A percentile compares a stretch with the other conserved stretches of the same genome.
These are phyloP conservation scores for Ursus arctos DNA, from an alignment of 2,113 vertebrate genomes.

Conservation along the genomic window DNA sequence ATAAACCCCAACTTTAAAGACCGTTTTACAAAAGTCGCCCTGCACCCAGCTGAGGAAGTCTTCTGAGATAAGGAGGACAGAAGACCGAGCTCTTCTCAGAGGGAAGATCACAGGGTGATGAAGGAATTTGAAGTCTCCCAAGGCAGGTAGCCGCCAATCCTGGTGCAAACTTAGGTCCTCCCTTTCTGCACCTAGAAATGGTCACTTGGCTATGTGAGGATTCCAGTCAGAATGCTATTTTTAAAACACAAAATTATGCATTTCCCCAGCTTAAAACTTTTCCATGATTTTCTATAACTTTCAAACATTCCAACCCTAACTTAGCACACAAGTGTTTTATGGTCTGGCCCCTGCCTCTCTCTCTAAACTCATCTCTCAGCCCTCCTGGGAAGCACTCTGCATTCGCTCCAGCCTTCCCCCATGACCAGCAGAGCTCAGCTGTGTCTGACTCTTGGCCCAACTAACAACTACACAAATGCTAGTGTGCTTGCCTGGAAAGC, in stretches of 20 bases:
- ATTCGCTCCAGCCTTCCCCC: neutral
- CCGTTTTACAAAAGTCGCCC: neutral
- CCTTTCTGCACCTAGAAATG: neutral
- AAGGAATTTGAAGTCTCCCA: neutral
- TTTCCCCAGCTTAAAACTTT: slow-evolving; percentile 18
- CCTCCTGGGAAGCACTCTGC: neutral
- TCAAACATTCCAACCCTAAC: neutral
- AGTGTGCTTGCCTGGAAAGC: neutral
- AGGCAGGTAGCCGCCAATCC: neutral
- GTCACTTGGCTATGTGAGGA: neutral
- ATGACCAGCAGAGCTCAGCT: neutral
- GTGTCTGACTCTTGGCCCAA: neutral
- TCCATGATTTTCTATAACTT: neutral
- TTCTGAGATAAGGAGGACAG: neutral
- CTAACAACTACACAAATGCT: neutral
- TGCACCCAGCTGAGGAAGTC: neutral
- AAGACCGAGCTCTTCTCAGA: neutral
- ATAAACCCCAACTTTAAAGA: neutral
- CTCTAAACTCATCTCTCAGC: neutral
- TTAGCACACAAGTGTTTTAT: neutral
- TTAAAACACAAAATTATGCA: neutral
- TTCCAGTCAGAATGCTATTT: neutral
- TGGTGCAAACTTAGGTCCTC: neutral
- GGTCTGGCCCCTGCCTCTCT: neutral
- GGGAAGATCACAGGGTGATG: neutral